Evolutionary conservation across 2,888 invertebrate species (phyloP).

Genomic region (Chrysolina americana): DNA sequence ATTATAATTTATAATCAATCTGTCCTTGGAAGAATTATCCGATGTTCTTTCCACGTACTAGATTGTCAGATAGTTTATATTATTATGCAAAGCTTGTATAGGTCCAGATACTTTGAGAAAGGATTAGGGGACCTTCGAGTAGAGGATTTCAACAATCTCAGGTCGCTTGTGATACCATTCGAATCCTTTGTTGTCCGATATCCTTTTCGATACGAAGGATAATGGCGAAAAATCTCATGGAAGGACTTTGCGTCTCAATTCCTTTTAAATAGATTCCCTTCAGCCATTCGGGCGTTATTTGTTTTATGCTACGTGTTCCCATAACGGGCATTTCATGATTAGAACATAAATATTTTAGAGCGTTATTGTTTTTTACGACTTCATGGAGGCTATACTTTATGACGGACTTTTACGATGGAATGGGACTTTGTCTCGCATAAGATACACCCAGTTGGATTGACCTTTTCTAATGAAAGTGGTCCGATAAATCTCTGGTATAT

Average conservation of each 20-base stretch:
- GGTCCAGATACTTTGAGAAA: neutral
- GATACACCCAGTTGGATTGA: neutral
- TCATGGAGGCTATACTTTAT: conserved; percentile 1
- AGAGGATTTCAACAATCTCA: neutral
- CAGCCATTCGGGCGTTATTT: neutral
- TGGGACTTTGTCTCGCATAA: neutral
- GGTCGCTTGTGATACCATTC: neutral
- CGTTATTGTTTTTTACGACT: conserved; percentile 9
- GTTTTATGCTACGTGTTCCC: conserved; percentile 6
- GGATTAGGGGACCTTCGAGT: neutral
- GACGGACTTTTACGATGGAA: conserved; percentile 1
- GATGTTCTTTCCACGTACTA: neutral
- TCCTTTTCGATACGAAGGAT: neutral
- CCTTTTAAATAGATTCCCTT: conserved; percentile 9
- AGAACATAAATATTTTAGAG: conserved; percentile 14
- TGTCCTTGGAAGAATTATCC: neutral
- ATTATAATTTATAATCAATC: neutral
- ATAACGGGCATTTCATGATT: conserved; percentile 9
- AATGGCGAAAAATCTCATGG: neutral
- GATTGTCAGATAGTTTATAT: conserved; percentile 2
- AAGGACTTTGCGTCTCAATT: neutral
- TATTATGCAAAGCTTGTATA: neutral
- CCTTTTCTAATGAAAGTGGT: neutral
- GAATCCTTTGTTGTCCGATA: conserved; percentile 12
- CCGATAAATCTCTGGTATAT: too few species aligned